phyloP scores from a whole-genome alignment of 2,888 invertebrate species.

The Callinectes sapidus region DNA sequence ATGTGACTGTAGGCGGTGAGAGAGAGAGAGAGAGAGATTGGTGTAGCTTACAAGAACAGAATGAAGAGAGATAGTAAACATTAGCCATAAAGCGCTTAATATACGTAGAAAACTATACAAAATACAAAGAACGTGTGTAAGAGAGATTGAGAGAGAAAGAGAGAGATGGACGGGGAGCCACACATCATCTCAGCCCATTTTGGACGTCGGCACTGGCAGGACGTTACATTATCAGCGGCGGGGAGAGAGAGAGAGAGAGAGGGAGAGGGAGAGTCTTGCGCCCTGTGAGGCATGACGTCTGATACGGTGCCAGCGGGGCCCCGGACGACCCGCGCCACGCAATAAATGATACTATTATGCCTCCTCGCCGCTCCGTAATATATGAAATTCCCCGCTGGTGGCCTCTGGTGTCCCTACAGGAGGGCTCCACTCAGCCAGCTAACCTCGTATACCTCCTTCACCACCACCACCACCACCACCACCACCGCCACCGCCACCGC shows the following conservation, averaged over 20 bases:
- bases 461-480: too few relatives aligned
- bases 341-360: conserved; percentile 21
- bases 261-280: not conserved
- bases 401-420: not conserved
- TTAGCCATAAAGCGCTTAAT: not conserved
- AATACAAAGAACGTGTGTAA: not conserved
- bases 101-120: too few relatives aligned
- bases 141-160: too few relatives aligned
- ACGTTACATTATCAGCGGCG: not conserved
- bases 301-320: conserved; percentile 19
- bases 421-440: not conserved
- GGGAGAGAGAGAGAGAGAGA: too few relatives aligned
- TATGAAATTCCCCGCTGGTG: not conserved
- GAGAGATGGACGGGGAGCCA: not conserved
- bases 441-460: not conserved
- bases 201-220: not conserved
- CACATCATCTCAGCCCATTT: not conserved
- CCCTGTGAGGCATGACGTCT: conserved; percentile 11
- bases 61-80: not conserved
- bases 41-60: too few relatives aligned
- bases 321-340: not conserved
- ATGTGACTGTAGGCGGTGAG: not conserved
- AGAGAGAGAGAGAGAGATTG: not conserved
- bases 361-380: not conserved
- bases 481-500: not conserved